Evolutionary conservation across 2,888 invertebrate genomes (phyloP).

Genomic region (Cheilosia vulpina): DNA sequence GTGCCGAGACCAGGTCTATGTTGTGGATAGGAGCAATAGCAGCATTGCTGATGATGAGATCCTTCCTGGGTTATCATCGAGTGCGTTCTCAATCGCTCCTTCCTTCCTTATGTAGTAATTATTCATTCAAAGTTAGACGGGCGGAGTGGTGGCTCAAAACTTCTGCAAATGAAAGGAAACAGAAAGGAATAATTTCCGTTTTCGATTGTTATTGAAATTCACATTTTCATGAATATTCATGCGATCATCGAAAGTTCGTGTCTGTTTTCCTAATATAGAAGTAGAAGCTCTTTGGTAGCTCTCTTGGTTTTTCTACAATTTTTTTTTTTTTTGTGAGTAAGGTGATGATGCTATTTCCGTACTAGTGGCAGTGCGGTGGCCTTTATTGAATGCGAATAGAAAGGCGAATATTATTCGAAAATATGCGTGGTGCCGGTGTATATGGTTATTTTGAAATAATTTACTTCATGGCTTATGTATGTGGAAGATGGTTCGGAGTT

Average conservation of each 20-base stretch:
- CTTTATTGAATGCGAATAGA: constrained; percentile 8
- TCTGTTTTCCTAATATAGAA: constrained; percentile 64
- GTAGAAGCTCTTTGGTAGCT: constrained; percentile 27
- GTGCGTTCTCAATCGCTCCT: constrained; percentile 15
- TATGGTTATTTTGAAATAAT: constrained; percentile 12
- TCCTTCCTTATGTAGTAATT: constrained; percentile 60
- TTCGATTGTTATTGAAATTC: constrained; percentile 75
- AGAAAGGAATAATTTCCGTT: constrained; percentile 75
- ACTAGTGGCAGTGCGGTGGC: background rate
- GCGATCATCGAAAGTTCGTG: constrained; percentile 71
- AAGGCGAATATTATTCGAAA: constrained; percentile 32
- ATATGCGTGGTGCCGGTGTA: background rate
- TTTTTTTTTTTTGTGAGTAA: background rate
- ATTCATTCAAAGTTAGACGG: constrained; percentile 71
- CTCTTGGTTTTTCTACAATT: constrained; percentile 1
- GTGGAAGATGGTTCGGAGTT: no score
- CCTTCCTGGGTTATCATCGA: constrained; percentile 67
- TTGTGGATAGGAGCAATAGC: constrained; percentile 32
- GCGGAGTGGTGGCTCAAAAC: constrained; percentile 36
- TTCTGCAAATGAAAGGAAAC: constrained; percentile 73
- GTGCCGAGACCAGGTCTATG: constrained; percentile 48
- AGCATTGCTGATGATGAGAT: constrained; percentile 64
- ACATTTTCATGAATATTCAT: constrained; percentile 75
- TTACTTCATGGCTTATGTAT: background rate
- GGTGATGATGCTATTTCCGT: constrained; percentile 17